Conservation (phyloP, 2,797 vertebrate species). For the Gymnoscopelus microlampas region DNA sequence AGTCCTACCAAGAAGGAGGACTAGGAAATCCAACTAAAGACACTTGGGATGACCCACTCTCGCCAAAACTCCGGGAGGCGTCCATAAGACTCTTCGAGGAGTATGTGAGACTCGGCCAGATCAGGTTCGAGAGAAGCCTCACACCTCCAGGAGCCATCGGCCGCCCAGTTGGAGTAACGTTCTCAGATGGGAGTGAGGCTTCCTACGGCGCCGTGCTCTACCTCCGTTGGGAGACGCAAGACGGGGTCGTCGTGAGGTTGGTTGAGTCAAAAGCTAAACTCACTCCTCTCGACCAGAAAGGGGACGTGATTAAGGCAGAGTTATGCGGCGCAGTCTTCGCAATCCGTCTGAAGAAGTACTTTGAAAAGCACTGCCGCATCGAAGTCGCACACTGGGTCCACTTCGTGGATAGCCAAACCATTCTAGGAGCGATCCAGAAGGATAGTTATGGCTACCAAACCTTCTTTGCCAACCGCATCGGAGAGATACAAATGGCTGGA, state of each 20-base stretch:
- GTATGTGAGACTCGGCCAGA: conserved; percentile 15
- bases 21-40: background rate
- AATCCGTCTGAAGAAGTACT: conserved; percentile 7
- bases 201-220: conserved; percentile 25
- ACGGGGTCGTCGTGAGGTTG: background rate
- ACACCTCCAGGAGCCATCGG: conserved; percentile 13
- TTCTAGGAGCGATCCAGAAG: conserved; percentile 27
- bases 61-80: conserved; percentile 5
- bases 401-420: conserved; percentile 30
- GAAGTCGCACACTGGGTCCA: conserved; percentile 15
- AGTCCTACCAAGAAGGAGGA: background rate
- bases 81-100: conserved; percentile 19
- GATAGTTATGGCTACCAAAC: conserved; percentile 38
- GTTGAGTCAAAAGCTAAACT: conserved; percentile 24
- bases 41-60: conserved; percentile 25
- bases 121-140: conserved; percentile 22
- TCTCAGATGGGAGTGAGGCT: conserved; percentile 16
- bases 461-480: conserved; percentile 20
- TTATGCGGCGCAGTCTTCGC: conserved; percentile 29
- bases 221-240: conserved; percentile 2
- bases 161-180: conserved; percentile 1
- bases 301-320: conserved; percentile 28
- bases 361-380: conserved; percentile 20
- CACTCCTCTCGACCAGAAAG: conserved; percentile 14
- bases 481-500: conserved; percentile 26